These are phyloP conservation scores for Potorous gilbertii DNA, from an alignment of 2,797 vertebrate species.

Conservation along the genomic window DNA sequence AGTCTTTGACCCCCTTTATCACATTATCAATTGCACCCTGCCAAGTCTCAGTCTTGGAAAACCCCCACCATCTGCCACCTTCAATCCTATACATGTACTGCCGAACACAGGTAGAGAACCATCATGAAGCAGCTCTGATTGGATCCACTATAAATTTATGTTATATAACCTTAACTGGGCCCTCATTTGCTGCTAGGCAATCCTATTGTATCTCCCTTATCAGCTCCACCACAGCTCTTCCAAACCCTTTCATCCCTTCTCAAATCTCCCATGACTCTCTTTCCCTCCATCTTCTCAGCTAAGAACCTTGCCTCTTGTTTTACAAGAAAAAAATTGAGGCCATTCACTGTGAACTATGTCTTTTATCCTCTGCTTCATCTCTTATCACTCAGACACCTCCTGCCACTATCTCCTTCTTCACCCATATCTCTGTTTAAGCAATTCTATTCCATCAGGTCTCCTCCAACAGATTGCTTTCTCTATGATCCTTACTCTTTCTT, in stretches of 20 bases:
- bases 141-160: background rate
- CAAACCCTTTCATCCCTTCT: background rate
- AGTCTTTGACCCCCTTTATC: background rate
- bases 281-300: background rate
- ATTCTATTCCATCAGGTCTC: background rate
- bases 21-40: background rate
- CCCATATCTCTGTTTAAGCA: too few relatives aligned
- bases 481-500: background rate
- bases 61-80: background rate
- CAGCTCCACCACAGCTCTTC: background rate
- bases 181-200: background rate
- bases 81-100: background rate
- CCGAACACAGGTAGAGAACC: background rate
- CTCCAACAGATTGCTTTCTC: background rate
- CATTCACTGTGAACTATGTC: background rate
- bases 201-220: background rate
- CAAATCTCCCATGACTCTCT: background rate
- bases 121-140: background rate
- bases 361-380: background rate
- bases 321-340: background rate
- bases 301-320: background rate
- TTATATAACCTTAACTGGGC: background rate
- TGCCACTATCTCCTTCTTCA: background rate
- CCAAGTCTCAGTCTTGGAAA: background rate
- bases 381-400: background rate